Conservation (phyloP, 2,113 vertebrate species). For the Eudyptes chrysolophus region DNA sequence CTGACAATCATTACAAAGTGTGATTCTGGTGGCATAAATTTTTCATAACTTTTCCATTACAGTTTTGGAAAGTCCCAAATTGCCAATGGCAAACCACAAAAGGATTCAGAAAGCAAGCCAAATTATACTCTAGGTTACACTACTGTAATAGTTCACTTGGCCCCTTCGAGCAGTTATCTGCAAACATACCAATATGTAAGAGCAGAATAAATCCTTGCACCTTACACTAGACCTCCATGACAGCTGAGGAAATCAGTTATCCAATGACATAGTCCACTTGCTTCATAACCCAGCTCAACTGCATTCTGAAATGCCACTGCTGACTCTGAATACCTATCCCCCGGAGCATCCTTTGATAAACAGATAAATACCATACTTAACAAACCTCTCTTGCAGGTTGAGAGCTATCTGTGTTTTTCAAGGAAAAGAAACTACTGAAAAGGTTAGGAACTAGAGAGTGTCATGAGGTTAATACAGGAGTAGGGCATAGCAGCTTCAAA, state of each 20-base stretch:
- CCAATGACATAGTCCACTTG: background rate
- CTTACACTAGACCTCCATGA: background rate
- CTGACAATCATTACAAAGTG: background rate
- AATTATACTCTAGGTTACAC: background rate
- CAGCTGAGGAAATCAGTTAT: background rate
- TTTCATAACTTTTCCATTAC: background rate
- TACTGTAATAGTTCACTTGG: background rate
- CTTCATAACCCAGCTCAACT: background rate
- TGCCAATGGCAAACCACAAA: background rate
- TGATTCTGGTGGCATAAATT: background rate
- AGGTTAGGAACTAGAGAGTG: background rate
- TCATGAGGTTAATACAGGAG: background rate
- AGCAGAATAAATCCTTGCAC: background rate
- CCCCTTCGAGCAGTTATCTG: background rate
- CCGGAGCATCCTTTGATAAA: background rate
- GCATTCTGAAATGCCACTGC: background rate
- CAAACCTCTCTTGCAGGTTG: background rate
- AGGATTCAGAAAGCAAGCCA: background rate
- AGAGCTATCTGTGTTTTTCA: background rate
- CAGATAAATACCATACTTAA: background rate
- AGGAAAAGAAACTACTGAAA: background rate
- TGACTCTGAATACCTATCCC: fast-evolving
- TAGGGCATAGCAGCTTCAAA: background rate
- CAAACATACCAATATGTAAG: background rate
- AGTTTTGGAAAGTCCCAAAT: background rate